Percentiles rank a stretch among this genome's conserved stretches.
Evolutionary conservation across 2,113 vertebrate genomes (phyloP).

Genomic region (Ifrita kowaldi): DNA sequence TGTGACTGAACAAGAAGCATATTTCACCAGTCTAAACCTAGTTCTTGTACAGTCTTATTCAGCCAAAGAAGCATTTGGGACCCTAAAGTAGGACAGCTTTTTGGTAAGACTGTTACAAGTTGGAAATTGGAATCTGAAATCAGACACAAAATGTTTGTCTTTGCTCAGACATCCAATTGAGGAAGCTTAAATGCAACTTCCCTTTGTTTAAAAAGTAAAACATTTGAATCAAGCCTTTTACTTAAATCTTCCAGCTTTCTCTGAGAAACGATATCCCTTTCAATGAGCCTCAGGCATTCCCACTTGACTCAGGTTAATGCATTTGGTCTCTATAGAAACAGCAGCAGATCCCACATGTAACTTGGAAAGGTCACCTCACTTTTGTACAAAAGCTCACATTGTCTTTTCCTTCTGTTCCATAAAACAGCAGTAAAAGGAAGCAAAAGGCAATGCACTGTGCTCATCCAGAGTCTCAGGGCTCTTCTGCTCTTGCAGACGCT

Average conservation of each 20-base stretch:
- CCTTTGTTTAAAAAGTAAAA: constrained; percentile 2
- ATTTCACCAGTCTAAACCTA: background rate
- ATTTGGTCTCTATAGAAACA: constrained; percentile 76
- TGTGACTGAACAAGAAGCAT: background rate
- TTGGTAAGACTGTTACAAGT: background rate
- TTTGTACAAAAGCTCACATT: constrained; percentile 63
- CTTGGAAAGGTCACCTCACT: constrained; percentile 71
- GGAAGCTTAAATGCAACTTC: background rate
- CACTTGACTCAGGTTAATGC: constrained; percentile 71
- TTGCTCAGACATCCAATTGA: background rate
- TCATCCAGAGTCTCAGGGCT: constrained; percentile 10
- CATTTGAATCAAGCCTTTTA: constrained; percentile 49
- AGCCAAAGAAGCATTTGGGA: background rate
- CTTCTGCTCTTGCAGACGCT: constrained; percentile 24
- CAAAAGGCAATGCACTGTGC: constrained; percentile 13
- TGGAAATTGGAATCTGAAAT: background rate
- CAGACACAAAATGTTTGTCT: background rate
- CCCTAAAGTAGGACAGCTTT: background rate
- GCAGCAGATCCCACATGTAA: constrained; percentile 63
- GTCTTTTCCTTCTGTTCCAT: constrained; percentile 39
- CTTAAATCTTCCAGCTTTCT: constrained; percentile 50
- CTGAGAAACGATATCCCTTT: constrained; percentile 57
- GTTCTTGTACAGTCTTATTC: background rate
- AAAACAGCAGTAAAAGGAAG: constrained; percentile 5
- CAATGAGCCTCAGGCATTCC: constrained; percentile 50